Base-by-base conservation (phyloP, 2,888 invertebrate genomes). In the Leucophora obtusa region DNA sequence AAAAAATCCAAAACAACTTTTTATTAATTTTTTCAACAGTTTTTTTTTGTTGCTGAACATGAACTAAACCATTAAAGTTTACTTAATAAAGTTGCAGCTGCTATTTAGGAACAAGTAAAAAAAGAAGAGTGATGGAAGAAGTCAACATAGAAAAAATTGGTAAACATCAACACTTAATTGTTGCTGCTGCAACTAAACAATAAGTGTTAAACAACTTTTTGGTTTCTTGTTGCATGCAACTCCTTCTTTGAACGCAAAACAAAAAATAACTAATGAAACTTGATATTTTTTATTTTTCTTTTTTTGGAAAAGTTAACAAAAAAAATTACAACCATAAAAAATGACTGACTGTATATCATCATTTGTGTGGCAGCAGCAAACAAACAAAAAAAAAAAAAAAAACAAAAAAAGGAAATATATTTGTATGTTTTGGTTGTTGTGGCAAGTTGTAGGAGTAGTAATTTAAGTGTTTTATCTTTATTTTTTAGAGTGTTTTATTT, bases 141-240 rank as follows among this genome's bases (percentile, higher is more conserved):
- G 6, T 1, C 38, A 38, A 38, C 38, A 15, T 24, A 56, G 33
- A 84, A 85, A 86, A 87, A 86, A 86, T 84, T 83, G 83, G 83
- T 83, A 83, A 86, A 84, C 87, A 88, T 88, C 88, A 87, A 87
- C 86, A 88, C 87, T 87, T 87, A 88, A 87, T 87, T 88, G 88
- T 81, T 80, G 59, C n/a, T 65, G 63, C 69, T 15, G 14, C 24
- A 54, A 10, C n/a, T 43, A 3, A 60, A 62, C 63, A 73, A 76
- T 58, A 65, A 17, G 38, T 54, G 60, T 63, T 58, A 72, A 80
- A 75, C 62, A 28, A 24, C 28, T 11, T 15, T 15, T 7, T 33
- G 21, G 33, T 58, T 58, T 33, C 54, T 58, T 68, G 28, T 10
- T 58, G 58, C 43, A 21, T 50, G 38, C 38, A 56, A 74, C 69